phyloP scores from a whole-genome alignment of 1,140 invertebrate genomes.

The Acromyrmex echinatior region DNA sequence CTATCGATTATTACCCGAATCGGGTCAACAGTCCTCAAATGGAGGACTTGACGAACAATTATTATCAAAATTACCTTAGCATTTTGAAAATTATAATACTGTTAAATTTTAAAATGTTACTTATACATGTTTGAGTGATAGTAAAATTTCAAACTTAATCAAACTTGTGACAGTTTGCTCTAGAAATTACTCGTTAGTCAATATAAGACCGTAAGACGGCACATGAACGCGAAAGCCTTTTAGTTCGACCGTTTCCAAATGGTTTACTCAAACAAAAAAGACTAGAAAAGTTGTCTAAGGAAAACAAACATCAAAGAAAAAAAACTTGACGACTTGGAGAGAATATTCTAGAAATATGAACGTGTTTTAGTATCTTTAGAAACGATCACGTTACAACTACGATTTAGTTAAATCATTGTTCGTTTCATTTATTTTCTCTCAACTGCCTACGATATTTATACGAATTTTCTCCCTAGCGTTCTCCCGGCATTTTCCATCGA shows the following conservation, averaged over 20 bases:
- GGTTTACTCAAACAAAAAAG: conserved; percentile 39
- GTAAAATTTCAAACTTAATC: background rate
- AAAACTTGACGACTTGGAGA: background rate
- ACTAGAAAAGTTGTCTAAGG: background rate
- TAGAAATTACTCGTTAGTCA: background rate
- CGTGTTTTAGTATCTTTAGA: background rate
- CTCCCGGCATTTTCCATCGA: conserved; percentile 23
- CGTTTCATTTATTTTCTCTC: background rate
- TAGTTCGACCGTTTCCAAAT: conserved; percentile 21
- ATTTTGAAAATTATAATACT: background rate
- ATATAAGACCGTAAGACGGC: background rate
- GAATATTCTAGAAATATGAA: background rate
- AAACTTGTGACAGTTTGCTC: background rate
- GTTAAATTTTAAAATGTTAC: background rate
- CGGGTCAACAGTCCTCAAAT: background rate
- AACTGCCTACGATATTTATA: conserved; percentile 32
- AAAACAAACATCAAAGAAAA: conserved; percentile 1
- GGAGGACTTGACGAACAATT: background rate
- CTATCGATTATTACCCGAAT: background rate
- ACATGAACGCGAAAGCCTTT: background rate
- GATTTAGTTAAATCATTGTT: background rate
- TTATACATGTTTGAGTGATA: background rate
- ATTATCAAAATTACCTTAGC: background rate
- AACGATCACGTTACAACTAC: conserved; percentile 4
- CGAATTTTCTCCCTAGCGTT: conserved; percentile 21